A percentile compares a stretch with the other conserved stretches of the same genome.
Evolutionary conservation across 2,113 vertebrate species (phyloP).

Genomic region (Centropus unirufus): DNA sequence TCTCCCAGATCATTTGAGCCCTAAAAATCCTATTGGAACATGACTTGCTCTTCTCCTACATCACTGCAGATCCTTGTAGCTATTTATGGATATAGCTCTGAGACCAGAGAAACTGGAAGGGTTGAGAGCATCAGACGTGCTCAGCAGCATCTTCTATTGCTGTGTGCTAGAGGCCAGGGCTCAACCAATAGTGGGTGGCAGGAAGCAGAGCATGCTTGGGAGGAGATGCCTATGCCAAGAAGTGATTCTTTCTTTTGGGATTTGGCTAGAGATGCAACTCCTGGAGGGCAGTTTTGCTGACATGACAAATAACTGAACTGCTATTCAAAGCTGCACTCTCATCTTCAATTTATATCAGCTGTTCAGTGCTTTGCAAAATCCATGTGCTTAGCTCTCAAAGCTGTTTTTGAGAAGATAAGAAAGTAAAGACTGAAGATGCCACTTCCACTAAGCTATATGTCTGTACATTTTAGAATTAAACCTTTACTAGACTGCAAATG

Average conservation of each 20-base stretch:
- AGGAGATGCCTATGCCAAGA: neutral
- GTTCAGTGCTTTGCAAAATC: neutral
- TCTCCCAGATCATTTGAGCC: neutral
- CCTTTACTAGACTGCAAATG: neutral
- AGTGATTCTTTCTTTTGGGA: slow-evolving; percentile 9
- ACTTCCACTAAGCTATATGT: neutral
- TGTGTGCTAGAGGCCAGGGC: neutral
- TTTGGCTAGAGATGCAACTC: neutral
- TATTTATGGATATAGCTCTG: neutral
- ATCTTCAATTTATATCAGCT: too few relatives aligned
- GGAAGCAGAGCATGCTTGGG: neutral
- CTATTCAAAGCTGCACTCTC: neutral
- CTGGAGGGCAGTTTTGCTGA: slow-evolving; percentile 27
- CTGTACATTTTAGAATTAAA: neutral
- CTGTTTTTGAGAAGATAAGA: neutral
- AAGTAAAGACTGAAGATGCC: neutral
- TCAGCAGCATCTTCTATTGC: neutral
- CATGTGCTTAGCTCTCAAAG: neutral
- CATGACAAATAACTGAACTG: neutral
- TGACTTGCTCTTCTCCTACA: neutral
- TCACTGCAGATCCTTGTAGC: neutral
- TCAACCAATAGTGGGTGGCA: neutral
- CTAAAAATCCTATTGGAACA: neutral
- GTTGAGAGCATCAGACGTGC: neutral
- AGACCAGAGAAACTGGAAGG: neutral